A percentile compares a stretch with the other conserved stretches of the same genome.
phyloP scores from a whole-genome alignment of 23 tunicate genomes.

The Trididemnum nubilum region DNA sequence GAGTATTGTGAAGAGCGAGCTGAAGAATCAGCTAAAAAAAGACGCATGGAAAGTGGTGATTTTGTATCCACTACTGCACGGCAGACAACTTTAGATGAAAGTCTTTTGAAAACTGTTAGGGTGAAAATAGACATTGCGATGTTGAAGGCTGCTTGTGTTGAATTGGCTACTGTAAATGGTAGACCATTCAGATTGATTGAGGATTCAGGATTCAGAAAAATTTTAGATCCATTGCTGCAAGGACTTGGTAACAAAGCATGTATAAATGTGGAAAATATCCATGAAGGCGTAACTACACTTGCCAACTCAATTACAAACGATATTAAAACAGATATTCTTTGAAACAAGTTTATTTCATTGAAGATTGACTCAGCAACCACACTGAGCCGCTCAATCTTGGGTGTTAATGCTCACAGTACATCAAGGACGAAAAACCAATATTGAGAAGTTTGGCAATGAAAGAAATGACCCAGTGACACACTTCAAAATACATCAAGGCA shows the following conservation, averaged over 20 bases:
- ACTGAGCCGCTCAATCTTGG: conserved; percentile 23
- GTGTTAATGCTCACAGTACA: conserved; percentile 21
- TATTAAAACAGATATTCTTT: conserved; percentile 1
- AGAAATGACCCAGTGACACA: conserved; percentile 34
- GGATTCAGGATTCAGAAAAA: conserved; percentile 43
- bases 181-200: conserved; percentile 42
- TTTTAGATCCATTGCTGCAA: conserved; percentile 33
- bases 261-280: conserved; percentile 24
- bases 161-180: conserved; percentile 51
- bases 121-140: conserved; percentile 25
- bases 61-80: neutral
- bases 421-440: conserved; percentile 16
- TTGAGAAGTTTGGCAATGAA: conserved; percentile 48
- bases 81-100: conserved; percentile 31
- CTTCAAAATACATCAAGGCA: conserved; percentile 16
- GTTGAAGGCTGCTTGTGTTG: conserved; percentile 26
- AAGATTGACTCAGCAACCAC: conserved; percentile 36
- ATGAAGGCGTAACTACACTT: neutral
- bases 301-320: conserved; percentile 6
- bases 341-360: conserved; percentile 19
- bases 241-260: neutral
- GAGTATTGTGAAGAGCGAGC: neutral
- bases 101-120: conserved; percentile 18
- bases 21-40: neutral
- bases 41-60: neutral